A percentile compares a stretch with the other conserved stretches of the same genome.
phyloP scores from a whole-genome alignment of 2,888 invertebrate genomes.

The Blomia tropicalis region DNA sequence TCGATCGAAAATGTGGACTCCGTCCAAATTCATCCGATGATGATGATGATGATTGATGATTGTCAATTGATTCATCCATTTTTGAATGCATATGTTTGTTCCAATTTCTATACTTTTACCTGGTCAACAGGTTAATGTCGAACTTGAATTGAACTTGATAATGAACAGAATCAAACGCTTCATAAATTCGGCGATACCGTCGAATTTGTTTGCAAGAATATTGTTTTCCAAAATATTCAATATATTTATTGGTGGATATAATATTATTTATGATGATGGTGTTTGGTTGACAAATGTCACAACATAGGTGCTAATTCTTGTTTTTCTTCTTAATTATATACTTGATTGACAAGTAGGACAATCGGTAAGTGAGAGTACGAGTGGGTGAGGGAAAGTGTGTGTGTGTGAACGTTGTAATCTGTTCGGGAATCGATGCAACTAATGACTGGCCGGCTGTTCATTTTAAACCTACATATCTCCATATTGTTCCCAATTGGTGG shows the following conservation, averaged over 20 bases:
- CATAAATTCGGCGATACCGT: too few species aligned
- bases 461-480: constrained; percentile 6
- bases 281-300: too few species aligned
- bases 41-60: background rate
- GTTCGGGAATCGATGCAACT: constrained; percentile 5
- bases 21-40: background rate
- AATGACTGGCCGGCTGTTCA: background rate
- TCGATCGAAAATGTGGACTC: background rate
- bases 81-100: background rate
- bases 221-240: background rate
- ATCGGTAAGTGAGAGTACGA: too few species aligned
- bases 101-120: background rate
- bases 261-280: background rate
- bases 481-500: constrained; percentile 8
- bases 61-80: background rate
- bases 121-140: too few species aligned
- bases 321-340: too few species aligned
- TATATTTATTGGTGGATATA: background rate
- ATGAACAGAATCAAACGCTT: too few species aligned
- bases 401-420: background rate
- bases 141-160: too few species aligned
- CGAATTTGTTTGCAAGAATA: too few species aligned
- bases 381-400: background rate
- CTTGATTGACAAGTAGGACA: too few species aligned
- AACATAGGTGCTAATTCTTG: too few species aligned